phyloP scores from a whole-genome alignment of 2,113 vertebrate species.

The Callochromis pleurospilus region DNA sequence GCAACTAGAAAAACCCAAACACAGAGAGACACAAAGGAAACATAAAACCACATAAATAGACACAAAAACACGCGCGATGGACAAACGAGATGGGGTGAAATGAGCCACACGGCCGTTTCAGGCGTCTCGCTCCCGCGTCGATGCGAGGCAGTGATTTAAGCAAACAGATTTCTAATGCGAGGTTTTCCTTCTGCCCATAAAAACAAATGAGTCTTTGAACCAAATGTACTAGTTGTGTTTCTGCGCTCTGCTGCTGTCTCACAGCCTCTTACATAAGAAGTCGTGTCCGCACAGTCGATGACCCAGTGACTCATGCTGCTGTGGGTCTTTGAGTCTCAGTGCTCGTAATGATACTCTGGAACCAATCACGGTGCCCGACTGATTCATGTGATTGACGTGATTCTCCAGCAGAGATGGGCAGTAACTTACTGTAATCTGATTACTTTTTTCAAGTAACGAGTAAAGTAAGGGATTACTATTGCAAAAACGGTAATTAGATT shows the following conservation, averaged over 20 bases:
- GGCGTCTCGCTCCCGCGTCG: too few relatives aligned
- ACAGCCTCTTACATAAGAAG: background rate
- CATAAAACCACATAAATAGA: background rate
- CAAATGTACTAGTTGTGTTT: background rate
- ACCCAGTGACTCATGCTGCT: background rate
- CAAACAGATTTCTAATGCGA: background rate
- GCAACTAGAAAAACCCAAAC: background rate
- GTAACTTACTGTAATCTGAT: too few relatives aligned
- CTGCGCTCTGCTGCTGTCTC: background rate
- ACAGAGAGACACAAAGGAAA: background rate
- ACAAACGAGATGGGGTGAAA: background rate
- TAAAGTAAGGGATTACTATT: too few relatives aligned
- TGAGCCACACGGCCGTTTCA: fast-evolving
- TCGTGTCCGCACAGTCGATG: background rate
- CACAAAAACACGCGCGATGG: background rate
- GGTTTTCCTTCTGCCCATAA: background rate
- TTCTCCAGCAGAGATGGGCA: too few relatives aligned
- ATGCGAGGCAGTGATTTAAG: background rate
- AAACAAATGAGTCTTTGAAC: background rate
- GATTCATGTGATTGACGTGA: background rate
- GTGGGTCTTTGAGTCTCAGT: background rate
- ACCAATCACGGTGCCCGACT: background rate
- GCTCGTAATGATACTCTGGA: background rate
- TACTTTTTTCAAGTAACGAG: too few relatives aligned
- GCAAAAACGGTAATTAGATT: too few relatives aligned